phyloP scores from a whole-genome alignment of 2,113 vertebrate genomes.

The Clarias batrachus region DNA sequence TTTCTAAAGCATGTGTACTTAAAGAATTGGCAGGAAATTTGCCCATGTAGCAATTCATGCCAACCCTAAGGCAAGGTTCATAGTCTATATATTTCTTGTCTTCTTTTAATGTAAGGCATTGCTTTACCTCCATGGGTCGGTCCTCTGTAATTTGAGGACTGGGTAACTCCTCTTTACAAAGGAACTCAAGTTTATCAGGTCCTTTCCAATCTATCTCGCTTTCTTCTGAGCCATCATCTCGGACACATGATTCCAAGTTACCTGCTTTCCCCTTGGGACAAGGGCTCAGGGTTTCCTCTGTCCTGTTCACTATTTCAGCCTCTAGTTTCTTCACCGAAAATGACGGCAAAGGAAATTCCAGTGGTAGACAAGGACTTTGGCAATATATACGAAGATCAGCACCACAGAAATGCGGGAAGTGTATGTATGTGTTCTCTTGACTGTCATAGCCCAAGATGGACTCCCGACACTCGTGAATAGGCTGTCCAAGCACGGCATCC shows the following conservation, averaged over 20 bases:
- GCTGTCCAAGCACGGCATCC: slow-evolving; percentile 89
- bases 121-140: slow-evolving; percentile 45
- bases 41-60: slow-evolving; percentile 67
- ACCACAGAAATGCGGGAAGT: slow-evolving; percentile 98
- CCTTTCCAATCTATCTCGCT: slow-evolving; percentile 27
- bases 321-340: slow-evolving; percentile 68
- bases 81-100: slow-evolving; percentile 49
- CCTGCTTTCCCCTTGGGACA: background rate
- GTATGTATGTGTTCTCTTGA: slow-evolving; percentile 90
- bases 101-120: slow-evolving; percentile 40
- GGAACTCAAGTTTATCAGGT: background rate
- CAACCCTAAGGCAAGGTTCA: slow-evolving; percentile 62
- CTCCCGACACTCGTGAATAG: slow-evolving; percentile 97
- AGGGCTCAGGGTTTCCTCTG: background rate
- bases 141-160: slow-evolving; percentile 43
- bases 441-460: slow-evolving; percentile 96
- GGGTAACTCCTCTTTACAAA: slow-evolving; percentile 14
- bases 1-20: slow-evolving; percentile 48
- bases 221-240: slow-evolving; percentile 10
- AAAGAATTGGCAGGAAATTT: slow-evolving; percentile 70
- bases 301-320: background rate
- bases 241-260: background rate
- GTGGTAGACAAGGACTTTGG: slow-evolving; percentile 85
- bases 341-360: slow-evolving; percentile 79
- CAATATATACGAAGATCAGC: slow-evolving; percentile 94